Base-by-base conservation (phyloP, 2,113 vertebrate genomes). In the Danionella cerebrum region DNA sequence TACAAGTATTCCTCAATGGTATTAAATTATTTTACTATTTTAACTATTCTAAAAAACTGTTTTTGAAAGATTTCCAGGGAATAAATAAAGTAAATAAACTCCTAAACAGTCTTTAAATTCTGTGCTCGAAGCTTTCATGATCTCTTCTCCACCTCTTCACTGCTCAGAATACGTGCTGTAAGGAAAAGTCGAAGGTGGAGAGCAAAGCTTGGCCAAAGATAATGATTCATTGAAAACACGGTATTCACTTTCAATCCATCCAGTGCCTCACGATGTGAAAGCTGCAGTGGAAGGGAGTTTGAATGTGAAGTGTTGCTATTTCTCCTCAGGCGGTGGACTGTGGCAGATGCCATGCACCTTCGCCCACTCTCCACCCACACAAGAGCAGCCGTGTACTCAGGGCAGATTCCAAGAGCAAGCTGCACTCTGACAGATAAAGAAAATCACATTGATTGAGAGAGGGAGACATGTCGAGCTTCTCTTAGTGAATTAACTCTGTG, bases 401-500 rank as follows among this genome's bases (percentile, higher is more conserved):
- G 85, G 85, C 85, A 86, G 82, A 84, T 87, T 86, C 81, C 62
- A 79, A 84, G 82, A 80, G 79, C 86, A 89, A 85, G 88, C 87
- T 89, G 88, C 87, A 84, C 82, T 78, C 84, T 80, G 81, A 83
- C 85, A 89, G 86, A 89, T 89, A 89, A 89, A 89, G 88, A 85
- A 84, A 88, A 86, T 86, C 86, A 85, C 85, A 86, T 87, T 84
- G 84, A 86, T 84, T 84, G 83, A 78, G 79, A 72, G 83, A 79
- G 66, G 78, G 80, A 77, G 79, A 41, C 74, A 82, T 78, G 77
- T 86, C 74, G 83, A 81, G 81, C 83, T 77, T 86, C 80, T 86
- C 66, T 41, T 48, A 65, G 52, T 67, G 67, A 74, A 53, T 71
- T 71, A 59, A 63, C 70, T 29, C 35, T 59, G n/a, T n/a, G 36